Conservation (phyloP, 2,113 vertebrate genomes). For the Tachysurus fulvidraco region DNA sequence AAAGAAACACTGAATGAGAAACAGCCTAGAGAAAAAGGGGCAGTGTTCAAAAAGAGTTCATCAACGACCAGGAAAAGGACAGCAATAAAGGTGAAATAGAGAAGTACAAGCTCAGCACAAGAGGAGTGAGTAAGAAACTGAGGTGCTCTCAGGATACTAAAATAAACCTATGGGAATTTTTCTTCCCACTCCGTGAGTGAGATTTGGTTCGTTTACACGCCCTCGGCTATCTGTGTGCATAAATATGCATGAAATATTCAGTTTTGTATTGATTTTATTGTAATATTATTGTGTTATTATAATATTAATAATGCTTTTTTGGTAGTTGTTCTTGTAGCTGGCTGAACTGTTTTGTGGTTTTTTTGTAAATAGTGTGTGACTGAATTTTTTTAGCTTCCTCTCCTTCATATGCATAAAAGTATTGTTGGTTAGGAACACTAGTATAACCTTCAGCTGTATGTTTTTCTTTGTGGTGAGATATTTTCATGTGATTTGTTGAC, state of each 20-base stretch:
- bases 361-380: neutral
- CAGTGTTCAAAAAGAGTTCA: neutral
- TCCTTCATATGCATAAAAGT: neutral
- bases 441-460: neutral
- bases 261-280: neutral
- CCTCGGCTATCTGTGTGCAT: neutral
- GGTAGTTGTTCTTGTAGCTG: neutral
- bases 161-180: constrained; percentile 25
- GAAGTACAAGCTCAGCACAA: neutral
- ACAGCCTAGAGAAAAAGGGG: constrained; percentile 5
- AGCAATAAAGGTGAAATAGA: constrained; percentile 25
- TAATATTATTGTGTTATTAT: no score
- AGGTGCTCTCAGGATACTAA: constrained; percentile 40
- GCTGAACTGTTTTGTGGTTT: neutral
- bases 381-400: neutral
- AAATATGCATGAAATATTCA: neutral
- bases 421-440: neutral
- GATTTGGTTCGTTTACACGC: constrained; percentile 25
- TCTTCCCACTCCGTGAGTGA: constrained; percentile 11
- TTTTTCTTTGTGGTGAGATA: neutral
- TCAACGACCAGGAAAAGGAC: constrained; percentile 22
- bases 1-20: constrained; percentile 31
- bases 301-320: no score
- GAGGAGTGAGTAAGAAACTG: neutral
- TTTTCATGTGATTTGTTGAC: neutral